Evolutionary conservation across 2,113 vertebrate genomes (phyloP).

Genomic region (Merops nubicus): DNA sequence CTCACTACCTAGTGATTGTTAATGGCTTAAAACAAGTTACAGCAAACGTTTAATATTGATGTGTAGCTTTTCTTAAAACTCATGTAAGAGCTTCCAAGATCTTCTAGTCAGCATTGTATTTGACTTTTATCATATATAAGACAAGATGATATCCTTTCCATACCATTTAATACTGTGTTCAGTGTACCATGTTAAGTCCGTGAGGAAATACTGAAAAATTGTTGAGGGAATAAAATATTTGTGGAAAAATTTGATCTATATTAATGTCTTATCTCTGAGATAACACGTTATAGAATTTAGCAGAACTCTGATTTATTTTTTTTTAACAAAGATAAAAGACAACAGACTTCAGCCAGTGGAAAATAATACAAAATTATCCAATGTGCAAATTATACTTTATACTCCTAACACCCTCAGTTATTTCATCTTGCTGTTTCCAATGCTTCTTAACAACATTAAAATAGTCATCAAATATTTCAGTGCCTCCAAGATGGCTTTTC

Average conservation of each 20-base stretch:
- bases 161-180: background rate
- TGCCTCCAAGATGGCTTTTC: background rate
- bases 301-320: background rate
- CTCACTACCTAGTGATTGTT: background rate
- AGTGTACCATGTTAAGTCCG: background rate
- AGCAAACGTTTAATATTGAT: background rate
- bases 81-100: background rate
- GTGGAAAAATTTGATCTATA: background rate
- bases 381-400: background rate
- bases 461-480: background rate
- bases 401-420: background rate
- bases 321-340: background rate
- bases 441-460: background rate
- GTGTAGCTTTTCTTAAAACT: background rate
- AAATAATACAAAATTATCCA: background rate
- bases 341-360: background rate
- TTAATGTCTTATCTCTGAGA: background rate
- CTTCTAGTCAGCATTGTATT: background rate
- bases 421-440: background rate
- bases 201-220: background rate
- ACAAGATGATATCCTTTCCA: background rate
- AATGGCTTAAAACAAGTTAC: background rate
- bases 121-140: background rate
- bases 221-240: background rate
- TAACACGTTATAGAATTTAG: background rate